Evolutionary conservation across 2,797 vertebrate species (phyloP), one percentile per base, ranked within the genome.

Genomic region (Erethizon dorsatum): DNA sequence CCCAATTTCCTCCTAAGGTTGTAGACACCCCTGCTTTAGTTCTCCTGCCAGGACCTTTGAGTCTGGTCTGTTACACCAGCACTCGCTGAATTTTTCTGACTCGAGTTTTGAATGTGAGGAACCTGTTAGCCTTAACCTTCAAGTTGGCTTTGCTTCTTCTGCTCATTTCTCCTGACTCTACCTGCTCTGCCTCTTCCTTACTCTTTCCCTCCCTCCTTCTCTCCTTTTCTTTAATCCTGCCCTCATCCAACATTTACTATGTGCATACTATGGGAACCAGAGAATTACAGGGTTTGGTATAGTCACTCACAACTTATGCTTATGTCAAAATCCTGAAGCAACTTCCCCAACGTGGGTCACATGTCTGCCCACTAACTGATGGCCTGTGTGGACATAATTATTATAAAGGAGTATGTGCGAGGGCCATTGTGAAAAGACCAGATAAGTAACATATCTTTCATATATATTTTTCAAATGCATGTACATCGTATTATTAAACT

Each of bases 81-180:
- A 59, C 26, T n/a, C 2, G 63, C 14, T 31, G 11, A 54, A n/a
- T 54, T 90, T 89, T 88, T 84, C 75, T 84, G 18, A 91, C 80
- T 83, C 86, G 89, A 37, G 37, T 13, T 87, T 93, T 93, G 91
- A 88, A 67, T 56, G 67, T 2, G 22, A 79, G 41, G 57, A 75
- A 59, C 11, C 90, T 91, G 7, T 91, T 93, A 52, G 52, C 17
- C 13, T 94, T 90, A 67, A 77, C 20, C 14, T 91, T 93, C 37
- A 80, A 67, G 33, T n/a, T 94, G 77, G n/a, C 71, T 91, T 90
- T 78, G 73, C 26, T 90, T 91, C 83, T 73, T 50, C 75, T 95
- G 77, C 56, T 90, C 22, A 90, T 79, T 91, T 94, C 57, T 88
- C 79, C 69, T 84, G 57, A 86, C 33, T 80, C 28, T 61, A 75